Conservation (phyloP, 2,888 invertebrate genomes). For the Phaedon cochleariae region DNA sequence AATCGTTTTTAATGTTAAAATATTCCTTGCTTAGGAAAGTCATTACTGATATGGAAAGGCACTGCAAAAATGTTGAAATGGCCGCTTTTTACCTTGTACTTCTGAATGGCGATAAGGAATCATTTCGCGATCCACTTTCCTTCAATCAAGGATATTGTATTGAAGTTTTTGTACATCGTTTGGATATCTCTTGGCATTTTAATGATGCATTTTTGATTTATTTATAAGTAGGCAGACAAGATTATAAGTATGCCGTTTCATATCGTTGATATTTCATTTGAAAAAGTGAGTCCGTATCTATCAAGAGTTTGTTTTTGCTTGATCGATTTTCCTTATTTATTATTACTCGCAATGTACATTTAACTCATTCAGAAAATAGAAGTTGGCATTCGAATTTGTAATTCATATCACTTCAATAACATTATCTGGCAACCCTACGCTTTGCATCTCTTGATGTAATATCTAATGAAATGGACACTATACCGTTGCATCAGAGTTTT, state of each 20-base stretch:
- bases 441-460: too few relatives aligned
- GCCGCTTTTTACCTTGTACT: slow-evolving; percentile 15
- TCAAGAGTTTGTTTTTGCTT: neutral
- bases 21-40: neutral
- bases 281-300: neutral
- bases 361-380: too few relatives aligned
- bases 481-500: too few relatives aligned
- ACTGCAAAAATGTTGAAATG: slow-evolving; percentile 9
- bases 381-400: too few relatives aligned
- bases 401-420: too few relatives aligned
- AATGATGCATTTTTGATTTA: slow-evolving; percentile 14
- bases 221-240: slow-evolving; percentile 15
- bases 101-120: slow-evolving; percentile 22
- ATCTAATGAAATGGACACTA: too few relatives aligned
- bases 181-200: slow-evolving; percentile 16
- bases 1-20: neutral
- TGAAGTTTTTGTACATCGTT: slow-evolving; percentile 8
- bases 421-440: too few relatives aligned
- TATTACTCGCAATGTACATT: neutral
- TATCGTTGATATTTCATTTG: slow-evolving; percentile 19
- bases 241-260: slow-evolving; percentile 23
- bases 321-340: neutral
- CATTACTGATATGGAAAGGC: neutral
- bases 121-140: slow-evolving; percentile 19
- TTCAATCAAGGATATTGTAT: slow-evolving; percentile 9